Conservation (phyloP, 2,113 vertebrate genomes). For the Bos taurus region DNA sequence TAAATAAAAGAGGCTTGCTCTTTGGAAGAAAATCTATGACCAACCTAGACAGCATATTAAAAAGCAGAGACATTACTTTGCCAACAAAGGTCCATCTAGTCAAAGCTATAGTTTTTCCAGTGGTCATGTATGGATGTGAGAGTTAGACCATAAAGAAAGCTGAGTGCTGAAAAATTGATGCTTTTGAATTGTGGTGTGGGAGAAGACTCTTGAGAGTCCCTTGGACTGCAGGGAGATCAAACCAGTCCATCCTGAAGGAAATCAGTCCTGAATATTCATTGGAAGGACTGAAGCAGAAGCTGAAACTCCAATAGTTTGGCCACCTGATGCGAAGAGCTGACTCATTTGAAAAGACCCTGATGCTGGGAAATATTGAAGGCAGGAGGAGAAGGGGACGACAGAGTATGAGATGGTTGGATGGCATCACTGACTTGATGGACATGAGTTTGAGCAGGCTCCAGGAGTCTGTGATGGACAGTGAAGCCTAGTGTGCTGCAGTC, state of each 20-base stretch:
- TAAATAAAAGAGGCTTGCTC: neutral
- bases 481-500: neutral
- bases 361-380: neutral
- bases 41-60: neutral
- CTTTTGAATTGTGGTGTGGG: neutral
- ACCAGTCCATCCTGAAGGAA: neutral
- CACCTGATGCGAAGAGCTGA: neutral
- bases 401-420: neutral
- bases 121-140: neutral
- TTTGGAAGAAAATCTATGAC: neutral
- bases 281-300: neutral
- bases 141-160: neutral
- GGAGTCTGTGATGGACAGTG: neutral
- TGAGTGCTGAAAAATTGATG: neutral
- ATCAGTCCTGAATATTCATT: neutral
- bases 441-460: neutral
- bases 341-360: neutral
- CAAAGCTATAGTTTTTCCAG: neutral
- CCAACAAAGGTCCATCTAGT: neutral
- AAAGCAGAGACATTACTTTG: neutral
- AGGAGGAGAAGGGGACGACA: neutral
- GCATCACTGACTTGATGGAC: neutral
- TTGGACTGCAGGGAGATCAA: neutral
- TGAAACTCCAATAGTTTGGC: neutral
- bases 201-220: neutral